Evolutionary conservation across 2,113 vertebrate genomes (phyloP), one percentile per base, ranked within the genome.

Genomic region (Isurus oxyrinchus): DNA sequence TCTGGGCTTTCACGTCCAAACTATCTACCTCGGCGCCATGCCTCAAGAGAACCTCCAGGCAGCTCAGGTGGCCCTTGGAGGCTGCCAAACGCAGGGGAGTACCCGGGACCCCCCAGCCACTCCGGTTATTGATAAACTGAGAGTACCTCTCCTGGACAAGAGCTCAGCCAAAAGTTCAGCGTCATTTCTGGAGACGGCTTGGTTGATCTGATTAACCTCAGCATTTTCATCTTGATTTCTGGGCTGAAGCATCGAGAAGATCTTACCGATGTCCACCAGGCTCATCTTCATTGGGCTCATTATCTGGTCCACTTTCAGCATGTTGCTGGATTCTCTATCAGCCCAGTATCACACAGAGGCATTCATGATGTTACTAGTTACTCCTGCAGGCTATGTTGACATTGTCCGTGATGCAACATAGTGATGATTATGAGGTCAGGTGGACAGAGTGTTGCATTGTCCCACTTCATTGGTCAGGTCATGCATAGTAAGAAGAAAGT

Each of bases 261-360:
- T 98, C 97, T 99, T 99, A 13, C 98, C 98, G 97, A 99, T 98
- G 96, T 99, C 99, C 99, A 99, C 99, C 96, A 99, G 97, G 97
- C 98, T 99, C 98, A 98, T 99, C 97, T 97, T 97, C 96, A 91
- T 96, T 96, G 97, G 97, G 72, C 96, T 97, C 96, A 97, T 97
- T 96, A 97, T 96, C 96, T 76, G 8, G 72, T 95, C 49, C 94
- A 76, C 67, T 19, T 53, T 76, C 66, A 63, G 90, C 90, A 72
- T 72, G 66, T 53, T 53, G 13, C 49, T 55, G 94, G 67, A 49
- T 72, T 72, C 40, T 35, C 49, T 95, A 19, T 69, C 63, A 66
- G 40, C 61, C 59, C 16, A 63, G 94, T 66, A 95, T 66, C 94
- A 72, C 94, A 72, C 25, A 55, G 44, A 95, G 94, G 3, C 27